Percentiles rank a stretch among this genome's conserved stretches.
Evolutionary conservation across 1,140 invertebrate species (phyloP).

Genomic region (Saccostrea cuccullata): DNA sequence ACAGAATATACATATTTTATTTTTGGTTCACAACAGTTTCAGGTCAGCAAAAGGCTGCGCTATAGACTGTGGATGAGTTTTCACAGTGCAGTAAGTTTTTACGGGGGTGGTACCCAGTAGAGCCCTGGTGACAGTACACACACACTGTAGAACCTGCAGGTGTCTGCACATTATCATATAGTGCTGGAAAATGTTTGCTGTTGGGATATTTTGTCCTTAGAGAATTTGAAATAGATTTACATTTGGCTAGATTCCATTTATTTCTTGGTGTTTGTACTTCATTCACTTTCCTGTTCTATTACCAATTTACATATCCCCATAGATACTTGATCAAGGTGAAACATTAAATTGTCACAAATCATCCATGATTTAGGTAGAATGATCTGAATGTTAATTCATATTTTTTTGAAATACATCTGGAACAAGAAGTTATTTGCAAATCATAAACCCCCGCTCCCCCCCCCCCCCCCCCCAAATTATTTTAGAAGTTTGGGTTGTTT

Average conservation of each 20-base stretch:
- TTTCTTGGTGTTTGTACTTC: background rate
- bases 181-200: background rate
- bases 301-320: background rate
- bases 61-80: constrained; percentile 26
- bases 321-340: background rate
- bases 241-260: background rate
- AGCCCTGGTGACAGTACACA: background rate
- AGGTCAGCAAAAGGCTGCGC: constrained; percentile 17
- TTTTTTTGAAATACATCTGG: too few relatives aligned
- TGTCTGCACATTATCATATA: background rate
- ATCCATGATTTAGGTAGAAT: background rate
- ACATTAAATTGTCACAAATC: background rate
- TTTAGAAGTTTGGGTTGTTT: too few relatives aligned
- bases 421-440: too few relatives aligned
- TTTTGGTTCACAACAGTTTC: background rate
- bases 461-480: too few relatives aligned
- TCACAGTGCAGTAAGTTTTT: background rate
- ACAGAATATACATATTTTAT: background rate
- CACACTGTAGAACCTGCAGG: background rate
- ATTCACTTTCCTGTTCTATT: background rate
- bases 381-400: too few relatives aligned
- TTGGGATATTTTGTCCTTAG: background rate
- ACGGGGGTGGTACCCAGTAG: background rate
- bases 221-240: background rate
- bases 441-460: too few relatives aligned